Evolutionary conservation across 1,140 invertebrate genomes (phyloP).

Genomic region (Polypedilum pembai): DNA sequence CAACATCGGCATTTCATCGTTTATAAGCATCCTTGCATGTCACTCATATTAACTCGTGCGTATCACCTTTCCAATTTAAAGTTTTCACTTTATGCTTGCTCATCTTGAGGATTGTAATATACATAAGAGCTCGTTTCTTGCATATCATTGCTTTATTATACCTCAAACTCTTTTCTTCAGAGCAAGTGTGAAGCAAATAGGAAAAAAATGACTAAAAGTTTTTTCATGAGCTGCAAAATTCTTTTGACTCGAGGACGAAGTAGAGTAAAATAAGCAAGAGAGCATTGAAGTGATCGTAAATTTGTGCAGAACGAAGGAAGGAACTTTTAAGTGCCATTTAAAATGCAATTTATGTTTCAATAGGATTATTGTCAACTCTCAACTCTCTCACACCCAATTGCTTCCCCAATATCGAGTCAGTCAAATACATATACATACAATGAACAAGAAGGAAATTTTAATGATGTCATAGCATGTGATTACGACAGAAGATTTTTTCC

Average conservation of each 20-base stretch:
- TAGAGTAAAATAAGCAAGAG: not conserved
- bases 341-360: slow-evolving; percentile 19
- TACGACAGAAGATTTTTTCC: not conserved
- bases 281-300: slow-evolving; percentile 12
- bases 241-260: too few relatives aligned
- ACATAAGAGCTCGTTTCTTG: too few relatives aligned
- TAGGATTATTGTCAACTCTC: slow-evolving; percentile 11
- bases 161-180: too few relatives aligned
- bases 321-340: slow-evolving; percentile 18
- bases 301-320: slow-evolving; percentile 10
- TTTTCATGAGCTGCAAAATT: too few relatives aligned
- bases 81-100: not conserved
- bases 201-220: too few relatives aligned
- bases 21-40: not conserved
- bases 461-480: slow-evolving; percentile 17
- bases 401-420: too few relatives aligned
- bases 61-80: slow-evolving; percentile 10
- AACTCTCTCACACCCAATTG: not conserved
- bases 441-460: not conserved
- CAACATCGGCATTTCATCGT: too few relatives aligned
- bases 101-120: not conserved
- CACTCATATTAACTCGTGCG: not conserved
- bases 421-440: not conserved
- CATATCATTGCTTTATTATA: too few relatives aligned
- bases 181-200: too few relatives aligned